phyloP scores from a whole-genome alignment of 2,113 vertebrate species.

The Phylloscopus whistleri region DNA sequence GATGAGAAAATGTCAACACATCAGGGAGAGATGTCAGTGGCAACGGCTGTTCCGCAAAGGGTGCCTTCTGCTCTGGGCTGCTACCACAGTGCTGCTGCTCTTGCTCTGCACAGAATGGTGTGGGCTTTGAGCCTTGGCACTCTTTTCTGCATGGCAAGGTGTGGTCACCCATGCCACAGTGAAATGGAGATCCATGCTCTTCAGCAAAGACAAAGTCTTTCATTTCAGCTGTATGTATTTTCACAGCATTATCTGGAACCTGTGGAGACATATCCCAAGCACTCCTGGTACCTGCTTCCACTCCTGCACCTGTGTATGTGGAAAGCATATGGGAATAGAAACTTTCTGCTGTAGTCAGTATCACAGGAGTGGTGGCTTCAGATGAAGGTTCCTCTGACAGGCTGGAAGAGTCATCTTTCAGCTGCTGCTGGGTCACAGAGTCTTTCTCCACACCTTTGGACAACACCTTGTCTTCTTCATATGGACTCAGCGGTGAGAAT shows the following conservation, averaged over 20 bases:
- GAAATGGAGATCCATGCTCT: slow-evolving; percentile 63
- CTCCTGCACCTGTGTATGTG: slow-evolving; percentile 1
- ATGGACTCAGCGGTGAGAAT: slow-evolving; percentile 77
- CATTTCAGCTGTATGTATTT: slow-evolving; percentile 75
- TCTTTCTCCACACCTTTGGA: slow-evolving; percentile 43
- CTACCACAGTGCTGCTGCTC: slow-evolving; percentile 23
- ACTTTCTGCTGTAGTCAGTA: slow-evolving; percentile 41
- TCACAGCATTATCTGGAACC: slow-evolving; percentile 73
- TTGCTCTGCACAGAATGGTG: neutral
- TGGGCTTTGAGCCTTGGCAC: slow-evolving; percentile 61
- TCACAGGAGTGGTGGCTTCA: slow-evolving; percentile 70
- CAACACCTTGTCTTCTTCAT: slow-evolving; percentile 74
- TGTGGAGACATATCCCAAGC: slow-evolving; percentile 79
- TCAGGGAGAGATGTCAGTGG: slow-evolving; percentile 57
- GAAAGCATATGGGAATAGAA: slow-evolving; percentile 59
- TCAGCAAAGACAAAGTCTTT: slow-evolving; percentile 75
- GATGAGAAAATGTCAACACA: slow-evolving; percentile 66
- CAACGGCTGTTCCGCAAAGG: slow-evolving; percentile 38
- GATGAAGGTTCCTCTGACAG: slow-evolving; percentile 74
- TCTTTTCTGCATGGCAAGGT: slow-evolving; percentile 69
- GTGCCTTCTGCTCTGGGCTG: slow-evolving; percentile 16
- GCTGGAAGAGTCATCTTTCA: slow-evolving; percentile 67
- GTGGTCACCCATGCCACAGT: slow-evolving; percentile 68
- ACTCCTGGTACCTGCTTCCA: slow-evolving; percentile 58
- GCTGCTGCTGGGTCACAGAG: slow-evolving; percentile 36